These are phyloP conservation scores for Potamilus streckersoni DNA, from an alignment of 1,140 invertebrate genomes.

Conservation along the genomic window DNA sequence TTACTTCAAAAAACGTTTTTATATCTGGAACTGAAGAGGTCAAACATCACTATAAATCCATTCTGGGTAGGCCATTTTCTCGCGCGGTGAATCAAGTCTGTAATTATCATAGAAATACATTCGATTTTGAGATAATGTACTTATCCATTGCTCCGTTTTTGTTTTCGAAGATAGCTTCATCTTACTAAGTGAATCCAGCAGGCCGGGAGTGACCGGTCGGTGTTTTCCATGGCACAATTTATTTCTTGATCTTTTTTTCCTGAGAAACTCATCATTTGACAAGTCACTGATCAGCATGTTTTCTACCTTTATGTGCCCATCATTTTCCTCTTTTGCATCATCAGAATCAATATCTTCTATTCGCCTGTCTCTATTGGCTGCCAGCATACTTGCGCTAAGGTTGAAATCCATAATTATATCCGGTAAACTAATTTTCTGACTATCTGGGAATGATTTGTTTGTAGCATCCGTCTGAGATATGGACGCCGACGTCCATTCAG, in stretches of 20 bases:
- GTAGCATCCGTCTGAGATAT: neutral
- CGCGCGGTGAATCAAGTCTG: no score
- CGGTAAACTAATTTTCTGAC: constrained; percentile 14
- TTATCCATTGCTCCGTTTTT: constrained; percentile 29
- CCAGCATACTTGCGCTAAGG: constrained; percentile 7
- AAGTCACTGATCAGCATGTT: constrained; percentile 15
- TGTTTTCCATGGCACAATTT: constrained; percentile 13
- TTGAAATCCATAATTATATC: constrained; percentile 32
- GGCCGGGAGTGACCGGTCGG: constrained; percentile 24
- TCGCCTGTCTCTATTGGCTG: neutral
- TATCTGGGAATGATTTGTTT: neutral
- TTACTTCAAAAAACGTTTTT: no score
- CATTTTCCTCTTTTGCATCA: neutral
- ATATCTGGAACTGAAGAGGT: no score
- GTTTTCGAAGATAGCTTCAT: constrained; percentile 15
- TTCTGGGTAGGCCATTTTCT: no score
- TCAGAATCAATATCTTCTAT: no score
- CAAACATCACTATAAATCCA: no score
- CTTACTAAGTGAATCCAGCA: constrained; percentile 21
- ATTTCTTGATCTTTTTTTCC: neutral
- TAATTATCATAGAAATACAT: no score
- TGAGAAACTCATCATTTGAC: constrained; percentile 25
- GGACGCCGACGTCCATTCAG: neutral
- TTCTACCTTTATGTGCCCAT: constrained; percentile 3
- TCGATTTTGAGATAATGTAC: neutral